Base-by-base conservation (phyloP, 1,140 invertebrate species). In the Bombus fervidus region DNA sequence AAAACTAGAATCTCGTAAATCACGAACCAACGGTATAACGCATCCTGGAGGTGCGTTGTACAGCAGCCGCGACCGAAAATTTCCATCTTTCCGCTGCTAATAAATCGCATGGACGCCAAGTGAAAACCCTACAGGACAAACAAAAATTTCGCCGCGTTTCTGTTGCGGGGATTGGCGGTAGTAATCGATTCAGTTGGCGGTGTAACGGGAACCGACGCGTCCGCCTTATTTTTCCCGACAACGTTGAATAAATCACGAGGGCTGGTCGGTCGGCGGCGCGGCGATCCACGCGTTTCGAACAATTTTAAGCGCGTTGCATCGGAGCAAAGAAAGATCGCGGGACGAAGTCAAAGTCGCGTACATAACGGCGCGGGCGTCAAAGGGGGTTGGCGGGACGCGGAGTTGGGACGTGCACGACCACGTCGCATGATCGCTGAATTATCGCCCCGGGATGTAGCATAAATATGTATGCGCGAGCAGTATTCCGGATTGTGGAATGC, bases 371-470 rank as follows among this genome's bases (percentile, higher is more conserved):
- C 41, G 47, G 28, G 37, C 25, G 28, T 76, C 10, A 28, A 41
- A 79, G 57, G 72, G 57, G 78, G 73, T 59, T 31, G 34, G 37
- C 1, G 81, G 53, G 28, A 72, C 39, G 41, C 15, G 81, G 85
- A 87, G 81, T 91, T 85, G 87, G 47, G 87, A 91, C 87, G 87
- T 89, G 87, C 89, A 90, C 87, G 90, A 87, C 83, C 90, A 89
- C 91, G 89, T 94, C 91, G 93, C 93, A 93, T 93, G 93, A 93
- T 93, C 90, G 90, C 85, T 94, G 93, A 94, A 94, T 94, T 94
- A 94, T 94, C 92, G 92, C 92, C 88, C 86, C 85, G 91, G 88
- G 87, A 92, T 91, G 91, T 89, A 81, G 89, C 92, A 94, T 94
- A 94, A 94, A 94, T 94, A 94, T 94, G 92, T 93, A 94, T 94